Conservation (phyloP, 2,797 vertebrate genomes). For the Ambastaia sidthimunki region DNA sequence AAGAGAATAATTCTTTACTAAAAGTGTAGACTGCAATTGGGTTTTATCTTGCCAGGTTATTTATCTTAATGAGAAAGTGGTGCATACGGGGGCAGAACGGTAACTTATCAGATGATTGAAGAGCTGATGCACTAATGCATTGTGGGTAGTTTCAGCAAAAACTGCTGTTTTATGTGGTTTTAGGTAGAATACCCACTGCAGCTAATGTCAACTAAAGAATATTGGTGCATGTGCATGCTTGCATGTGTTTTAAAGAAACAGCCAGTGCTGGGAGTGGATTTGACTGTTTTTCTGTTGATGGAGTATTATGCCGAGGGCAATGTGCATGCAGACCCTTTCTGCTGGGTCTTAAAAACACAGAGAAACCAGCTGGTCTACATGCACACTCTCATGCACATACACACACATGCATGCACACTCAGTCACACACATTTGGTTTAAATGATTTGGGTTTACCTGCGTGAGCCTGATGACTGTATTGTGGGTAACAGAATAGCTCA, state of each 20-base stretch:
- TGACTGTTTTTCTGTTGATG: constrained; percentile 21
- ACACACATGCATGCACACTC: too few relatives aligned
- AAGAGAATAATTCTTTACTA: not conserved
- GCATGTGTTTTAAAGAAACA: constrained; percentile 8
- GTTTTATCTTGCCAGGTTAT: constrained; percentile 15
- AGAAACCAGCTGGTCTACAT: constrained; percentile 14
- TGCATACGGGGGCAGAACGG: not conserved
- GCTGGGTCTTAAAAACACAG: not conserved
- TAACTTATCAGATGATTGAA: constrained; percentile 26
- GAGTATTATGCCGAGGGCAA: constrained; percentile 32
- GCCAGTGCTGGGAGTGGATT: constrained; percentile 31
- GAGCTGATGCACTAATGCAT: constrained; percentile 1
- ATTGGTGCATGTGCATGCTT: constrained; percentile 13
- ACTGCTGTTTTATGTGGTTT: constrained; percentile 27
- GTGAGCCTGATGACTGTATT: constrained; percentile 39
- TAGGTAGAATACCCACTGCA: constrained; percentile 15
- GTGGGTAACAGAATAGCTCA: constrained; percentile 48
- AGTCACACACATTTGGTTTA: constrained; percentile 32
- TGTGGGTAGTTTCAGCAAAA: constrained; percentile 15
- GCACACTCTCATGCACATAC: constrained; percentile 12
- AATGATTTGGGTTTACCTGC: constrained; percentile 39
- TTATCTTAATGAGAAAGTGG: constrained; percentile 22
- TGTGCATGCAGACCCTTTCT: constrained; percentile 2
- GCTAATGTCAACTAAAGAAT: not conserved
- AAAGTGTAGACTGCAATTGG: not conserved